phyloP scores from a whole-genome alignment of 2,113 vertebrate species.

The Hippocampus abdominalis region DNA sequence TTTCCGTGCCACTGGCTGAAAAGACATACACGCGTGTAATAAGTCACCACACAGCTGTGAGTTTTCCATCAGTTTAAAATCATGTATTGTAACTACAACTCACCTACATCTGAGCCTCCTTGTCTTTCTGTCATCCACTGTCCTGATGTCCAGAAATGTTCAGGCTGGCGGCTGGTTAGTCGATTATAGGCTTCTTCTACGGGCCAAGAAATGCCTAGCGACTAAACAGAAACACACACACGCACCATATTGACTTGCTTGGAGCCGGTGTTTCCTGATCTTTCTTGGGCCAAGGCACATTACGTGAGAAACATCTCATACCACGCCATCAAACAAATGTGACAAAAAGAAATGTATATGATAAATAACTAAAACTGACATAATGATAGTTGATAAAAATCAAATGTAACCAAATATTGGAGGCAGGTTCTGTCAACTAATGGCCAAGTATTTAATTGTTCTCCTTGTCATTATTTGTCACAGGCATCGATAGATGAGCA shows the following conservation, averaged over 20 bases:
- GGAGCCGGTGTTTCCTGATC: not conserved
- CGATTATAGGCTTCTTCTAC: slow-evolving; percentile 65
- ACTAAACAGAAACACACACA: slow-evolving; percentile 54
- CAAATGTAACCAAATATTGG: no score
- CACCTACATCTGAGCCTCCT: slow-evolving; percentile 87
- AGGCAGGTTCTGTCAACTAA: no score
- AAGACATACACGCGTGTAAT: not conserved
- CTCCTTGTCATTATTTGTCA: no score
- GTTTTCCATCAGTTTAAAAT: not conserved
- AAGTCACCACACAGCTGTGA: not conserved
- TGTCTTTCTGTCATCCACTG: slow-evolving; percentile 89
- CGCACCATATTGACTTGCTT: not conserved
- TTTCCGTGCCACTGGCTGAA: slow-evolving; percentile 78
- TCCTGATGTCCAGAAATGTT: slow-evolving; percentile 83
- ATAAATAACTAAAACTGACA: no score
- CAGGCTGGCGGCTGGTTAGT: slow-evolving; percentile 75
- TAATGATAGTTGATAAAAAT: no score
- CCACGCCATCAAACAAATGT: not conserved
- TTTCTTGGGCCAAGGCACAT: not conserved
- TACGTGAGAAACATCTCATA: not conserved
- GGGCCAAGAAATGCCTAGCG: slow-evolving; percentile 61
- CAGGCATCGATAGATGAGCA: no score
- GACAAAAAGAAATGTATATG: not conserved
- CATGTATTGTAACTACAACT: not conserved
- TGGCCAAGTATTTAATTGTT: no score